Base-by-base conservation (phyloP, 2,797 vertebrate genomes). In the Gouania willdenowi region DNA sequence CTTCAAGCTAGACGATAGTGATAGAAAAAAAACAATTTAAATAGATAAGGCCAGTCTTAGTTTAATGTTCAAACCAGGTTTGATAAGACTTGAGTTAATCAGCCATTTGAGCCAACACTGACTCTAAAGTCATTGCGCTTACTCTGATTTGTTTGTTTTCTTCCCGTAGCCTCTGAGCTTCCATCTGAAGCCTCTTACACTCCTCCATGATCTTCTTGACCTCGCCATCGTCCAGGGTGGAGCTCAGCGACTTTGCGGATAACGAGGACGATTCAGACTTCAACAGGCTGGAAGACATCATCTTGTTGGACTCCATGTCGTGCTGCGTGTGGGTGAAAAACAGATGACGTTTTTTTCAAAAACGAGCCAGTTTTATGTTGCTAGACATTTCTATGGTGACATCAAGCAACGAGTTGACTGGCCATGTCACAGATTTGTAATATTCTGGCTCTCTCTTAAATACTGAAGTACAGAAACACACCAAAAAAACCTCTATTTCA, bases 141-240 rank as follows among this genome's bases (percentile, higher is more conserved):
- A 98, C 96, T 92, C 93, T 91, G 75, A 95, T 92, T 57, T 94
- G 95, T 89, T 91, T 93, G 90, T 94, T 95, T 88, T 98, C 96
- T 83, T 98, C 96, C 78, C 92, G 91, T 85, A 98, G 92, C 87
- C 95, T 90, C 82, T 98, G 96, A 52, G 98, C 89, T 79, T 99
- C 95, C 56, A 90, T 83, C 79, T 98, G 95, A 87, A 99, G 90
- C 87, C 92, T 88, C 91, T 92, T 95, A 68, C 93, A 97, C 28
- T 99, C 95, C 57, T 99, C 96, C 93, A 95, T 91, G 82, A 98
- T 87, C 87, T 92, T 97, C 89, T 93, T 97, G 46, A 94, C 92
- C 76, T 97, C 96, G 1, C 84, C 75, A 28, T 98, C 94, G 59
- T 98, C 95, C 60, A 97, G 79, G 76, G 91, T 91, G 70, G 93